Evolutionary conservation across 2,888 invertebrate genomes (phyloP).

Genomic region (Pelosia muscerda): DNA sequence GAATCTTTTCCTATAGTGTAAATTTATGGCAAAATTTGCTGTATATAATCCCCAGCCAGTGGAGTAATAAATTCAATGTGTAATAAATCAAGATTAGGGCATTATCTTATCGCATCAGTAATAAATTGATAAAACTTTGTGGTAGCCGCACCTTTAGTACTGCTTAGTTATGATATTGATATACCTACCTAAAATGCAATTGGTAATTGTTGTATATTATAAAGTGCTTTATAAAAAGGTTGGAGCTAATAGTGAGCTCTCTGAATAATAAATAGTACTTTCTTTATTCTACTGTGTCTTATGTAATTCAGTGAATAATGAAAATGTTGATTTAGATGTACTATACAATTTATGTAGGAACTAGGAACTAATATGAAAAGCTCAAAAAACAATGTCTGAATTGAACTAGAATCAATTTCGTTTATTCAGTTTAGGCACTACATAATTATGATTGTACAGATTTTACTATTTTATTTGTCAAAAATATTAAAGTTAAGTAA

Average conservation of each 20-base stretch:
- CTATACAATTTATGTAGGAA: too few relatives aligned
- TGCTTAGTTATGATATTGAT: background rate
- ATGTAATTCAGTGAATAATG: too few relatives aligned
- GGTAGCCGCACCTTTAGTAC: background rate
- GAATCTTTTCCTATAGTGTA: conserved; percentile 27
- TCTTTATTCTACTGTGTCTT: too few relatives aligned
- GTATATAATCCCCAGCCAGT: conserved; percentile 53
- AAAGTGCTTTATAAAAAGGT: background rate
- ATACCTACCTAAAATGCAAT: background rate
- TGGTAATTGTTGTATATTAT: background rate
- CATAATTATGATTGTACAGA: too few relatives aligned
- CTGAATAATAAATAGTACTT: too few relatives aligned
- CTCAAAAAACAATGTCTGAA: too few relatives aligned
- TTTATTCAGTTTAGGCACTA: too few relatives aligned
- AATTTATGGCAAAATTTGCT: conserved; percentile 53
- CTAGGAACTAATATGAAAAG: too few relatives aligned
- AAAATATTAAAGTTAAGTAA: too few relatives aligned
- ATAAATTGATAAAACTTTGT: conserved; percentile 59
- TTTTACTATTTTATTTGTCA: too few relatives aligned
- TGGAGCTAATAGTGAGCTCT: background rate
- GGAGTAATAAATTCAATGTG: conserved; percentile 58
- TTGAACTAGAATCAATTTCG: too few relatives aligned
- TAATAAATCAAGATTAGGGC: conserved; percentile 66
- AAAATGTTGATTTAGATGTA: too few relatives aligned
- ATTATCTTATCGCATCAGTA: conserved; percentile 55